Conservation (phyloP, 2,888 invertebrate species). For the Strigamia maritima region DNA sequence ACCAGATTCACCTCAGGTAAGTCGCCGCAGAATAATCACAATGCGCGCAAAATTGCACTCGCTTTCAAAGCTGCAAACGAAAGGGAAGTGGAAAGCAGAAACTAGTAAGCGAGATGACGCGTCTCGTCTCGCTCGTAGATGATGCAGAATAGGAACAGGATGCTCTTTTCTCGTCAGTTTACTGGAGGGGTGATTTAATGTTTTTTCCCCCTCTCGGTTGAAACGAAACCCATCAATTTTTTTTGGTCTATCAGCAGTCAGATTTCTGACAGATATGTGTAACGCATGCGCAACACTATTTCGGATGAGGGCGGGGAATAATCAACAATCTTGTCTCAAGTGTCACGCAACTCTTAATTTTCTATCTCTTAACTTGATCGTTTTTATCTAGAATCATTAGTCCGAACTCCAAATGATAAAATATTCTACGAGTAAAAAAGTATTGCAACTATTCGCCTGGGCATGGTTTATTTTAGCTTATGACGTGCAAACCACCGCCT, state of each 20-base stretch:
- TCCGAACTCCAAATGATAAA: neutral
- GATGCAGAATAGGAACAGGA: constrained; percentile 6
- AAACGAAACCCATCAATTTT: neutral
- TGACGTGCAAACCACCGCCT: constrained; percentile 7
- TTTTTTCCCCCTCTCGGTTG: neutral
- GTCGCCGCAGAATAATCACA: neutral
- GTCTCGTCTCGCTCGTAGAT: constrained; percentile 9
- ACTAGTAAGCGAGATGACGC: constrained; percentile 1
- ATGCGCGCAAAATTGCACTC: neutral
- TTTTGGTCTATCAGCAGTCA: neutral
- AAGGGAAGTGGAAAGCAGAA: neutral
- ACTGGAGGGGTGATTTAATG: neutral
- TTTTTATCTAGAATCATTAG: neutral
- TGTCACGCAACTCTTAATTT: constrained; percentile 24
- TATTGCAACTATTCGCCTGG: neutral
- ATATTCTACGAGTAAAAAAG: neutral
- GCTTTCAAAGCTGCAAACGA: neutral
- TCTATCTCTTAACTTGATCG: constrained; percentile 1
- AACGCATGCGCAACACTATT: constrained; percentile 15
- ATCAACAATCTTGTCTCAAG: constrained; percentile 5
- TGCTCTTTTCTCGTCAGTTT: neutral
- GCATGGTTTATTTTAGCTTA: neutral
- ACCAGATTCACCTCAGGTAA: constrained; percentile 2
- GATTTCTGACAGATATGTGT: constrained; percentile 2
- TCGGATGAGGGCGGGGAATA: constrained; percentile 5